Conservation (phyloP, 2,113 vertebrate genomes). For the Hymenochirus boettgeri region DNA sequence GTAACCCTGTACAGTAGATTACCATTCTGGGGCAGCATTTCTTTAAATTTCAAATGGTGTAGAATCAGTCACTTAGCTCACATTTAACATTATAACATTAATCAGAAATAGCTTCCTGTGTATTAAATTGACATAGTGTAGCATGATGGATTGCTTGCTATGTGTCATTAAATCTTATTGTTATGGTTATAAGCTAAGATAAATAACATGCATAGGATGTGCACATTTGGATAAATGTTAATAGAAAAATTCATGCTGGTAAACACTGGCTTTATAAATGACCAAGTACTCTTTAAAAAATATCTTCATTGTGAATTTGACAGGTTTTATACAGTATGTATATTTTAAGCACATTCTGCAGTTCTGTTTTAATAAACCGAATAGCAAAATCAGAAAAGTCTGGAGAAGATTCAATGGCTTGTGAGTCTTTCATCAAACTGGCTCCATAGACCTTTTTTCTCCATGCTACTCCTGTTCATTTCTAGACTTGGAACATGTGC, state of each 20-base stretch:
- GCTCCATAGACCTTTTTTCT: no score
- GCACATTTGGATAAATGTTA: constrained; percentile 12
- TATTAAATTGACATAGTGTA: constrained; percentile 15
- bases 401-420: no score
- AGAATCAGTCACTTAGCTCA: constrained; percentile 26
- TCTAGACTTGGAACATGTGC: no score
- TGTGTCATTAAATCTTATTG: constrained; percentile 33
- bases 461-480: no score
- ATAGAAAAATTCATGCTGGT: neutral
- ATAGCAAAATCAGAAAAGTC: no score
- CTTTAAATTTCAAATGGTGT: constrained; percentile 74
- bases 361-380: no score
- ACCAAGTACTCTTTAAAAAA: no score
- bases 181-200: constrained; percentile 2
- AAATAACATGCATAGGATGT: constrained; percentile 13
- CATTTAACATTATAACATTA: constrained; percentile 20
- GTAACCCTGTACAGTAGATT: neutral
- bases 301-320: no score
- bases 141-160: constrained; percentile 25
- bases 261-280: no score
- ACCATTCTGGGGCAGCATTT: constrained; percentile 61
- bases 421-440: no score
- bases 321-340: no score
- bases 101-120: constrained; percentile 13
- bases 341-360: no score